phyloP scores from a whole-genome alignment of 2,888 invertebrate species.

The Machimus atricapillus region DNA sequence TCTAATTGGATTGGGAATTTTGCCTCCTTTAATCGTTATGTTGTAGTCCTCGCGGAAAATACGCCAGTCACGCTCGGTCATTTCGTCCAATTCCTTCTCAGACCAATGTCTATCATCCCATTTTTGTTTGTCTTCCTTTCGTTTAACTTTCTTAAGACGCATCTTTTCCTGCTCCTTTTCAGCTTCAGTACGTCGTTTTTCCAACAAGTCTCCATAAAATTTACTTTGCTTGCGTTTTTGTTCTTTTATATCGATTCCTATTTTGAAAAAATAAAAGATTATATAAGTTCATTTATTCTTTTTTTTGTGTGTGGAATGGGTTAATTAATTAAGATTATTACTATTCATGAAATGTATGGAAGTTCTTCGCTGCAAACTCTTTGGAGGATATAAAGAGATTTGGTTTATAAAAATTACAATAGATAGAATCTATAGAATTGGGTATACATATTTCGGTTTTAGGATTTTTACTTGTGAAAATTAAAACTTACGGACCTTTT shows the following conservation, averaged over 20 bases:
- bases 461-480: no score
- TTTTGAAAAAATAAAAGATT: background rate
- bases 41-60: conserved; percentile 99
- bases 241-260: conserved; percentile 95
- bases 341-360: no score
- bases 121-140: conserved; percentile 96
- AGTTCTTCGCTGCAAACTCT: no score
- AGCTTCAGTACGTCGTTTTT: conserved; percentile 92
- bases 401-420: no score
- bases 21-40: conserved; percentile 96
- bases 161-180: conserved; percentile 97
- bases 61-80: conserved; percentile 99
- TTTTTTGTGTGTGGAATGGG: no score
- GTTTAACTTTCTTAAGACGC: conserved; percentile 88
- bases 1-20: conserved; percentile 94
- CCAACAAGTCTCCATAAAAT: conserved; percentile 95
- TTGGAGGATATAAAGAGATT: no score
- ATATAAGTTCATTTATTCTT: background rate
- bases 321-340: no score
- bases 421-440: no score
- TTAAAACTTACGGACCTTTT: no score
- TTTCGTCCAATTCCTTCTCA: conserved; percentile 90
- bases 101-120: conserved; percentile 99
- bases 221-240: conserved; percentile 95
- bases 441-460: no score